phyloP scores from a whole-genome alignment of 2,113 vertebrate species.

The Puntigrus tetrazona region DNA sequence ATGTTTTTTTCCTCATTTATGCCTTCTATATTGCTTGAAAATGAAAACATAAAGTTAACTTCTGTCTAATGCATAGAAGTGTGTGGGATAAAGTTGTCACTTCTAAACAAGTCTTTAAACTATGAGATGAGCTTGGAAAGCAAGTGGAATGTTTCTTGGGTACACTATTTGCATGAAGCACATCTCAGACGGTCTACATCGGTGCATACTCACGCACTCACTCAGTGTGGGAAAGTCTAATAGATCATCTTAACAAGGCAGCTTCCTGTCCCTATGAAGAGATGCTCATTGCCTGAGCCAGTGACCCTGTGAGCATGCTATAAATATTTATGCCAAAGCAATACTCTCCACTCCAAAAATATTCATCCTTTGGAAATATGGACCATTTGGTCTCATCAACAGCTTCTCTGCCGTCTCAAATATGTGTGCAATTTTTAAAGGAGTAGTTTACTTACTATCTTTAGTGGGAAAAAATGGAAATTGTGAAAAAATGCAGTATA shows the following conservation, averaged over 20 bases:
- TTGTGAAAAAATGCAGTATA: neutral
- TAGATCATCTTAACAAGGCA: constrained; percentile 55
- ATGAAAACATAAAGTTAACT: too few relatives aligned
- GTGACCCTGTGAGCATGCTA: neutral
- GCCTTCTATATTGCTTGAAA: neutral
- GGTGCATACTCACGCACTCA: neutral
- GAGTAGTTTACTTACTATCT: neutral
- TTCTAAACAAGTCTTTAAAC: neutral
- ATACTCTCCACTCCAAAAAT: constrained; percentile 15
- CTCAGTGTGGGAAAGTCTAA: constrained; percentile 49
- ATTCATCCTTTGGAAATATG: constrained; percentile 2
- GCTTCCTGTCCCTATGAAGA: constrained; percentile 59
- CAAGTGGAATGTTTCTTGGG: neutral
- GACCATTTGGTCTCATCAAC: neutral
- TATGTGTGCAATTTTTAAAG: neutral
- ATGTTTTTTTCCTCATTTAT: neutral
- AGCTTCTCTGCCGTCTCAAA: neutral
- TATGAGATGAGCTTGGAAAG: neutral
- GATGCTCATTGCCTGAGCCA: neutral
- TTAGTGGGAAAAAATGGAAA: neutral
- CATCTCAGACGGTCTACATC: neutral
- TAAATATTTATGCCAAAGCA: constrained; percentile 42
- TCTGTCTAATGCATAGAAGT: neutral
- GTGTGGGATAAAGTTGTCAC: neutral
- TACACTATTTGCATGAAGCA: neutral